Evolutionary conservation across 2,888 invertebrate species (phyloP), one percentile per base, ranked within the genome.

Genomic region (Willowsia nigromaculata): DNA sequence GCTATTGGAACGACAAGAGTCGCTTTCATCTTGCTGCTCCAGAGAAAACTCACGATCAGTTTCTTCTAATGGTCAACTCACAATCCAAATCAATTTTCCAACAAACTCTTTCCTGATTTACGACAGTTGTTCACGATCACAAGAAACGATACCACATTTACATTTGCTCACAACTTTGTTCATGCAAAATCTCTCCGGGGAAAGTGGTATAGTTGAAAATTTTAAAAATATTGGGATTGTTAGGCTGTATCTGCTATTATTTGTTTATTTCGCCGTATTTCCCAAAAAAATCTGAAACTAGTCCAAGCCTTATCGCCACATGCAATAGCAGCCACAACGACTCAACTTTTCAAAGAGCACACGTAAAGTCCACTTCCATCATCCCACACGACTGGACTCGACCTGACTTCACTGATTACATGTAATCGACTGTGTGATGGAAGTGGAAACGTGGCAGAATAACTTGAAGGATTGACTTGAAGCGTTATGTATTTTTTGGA

Each of bases 331-430:
- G 3, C 22, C 25, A 18, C 62, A 62, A 74, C 22, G 33, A 22
- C 30, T 78, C 53, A 78, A 78, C n/a, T n/a, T 22, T 37, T 11
- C 33, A n/a, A 22, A 37, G 22, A 37, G 22, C 40, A 85, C 76
- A 59, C 43, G 50, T 25, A 25, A 37, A 85, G 74, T 85, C 50
- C 62, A 37, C 33, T 27, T 85, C 59, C 71, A 68, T 59, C 82
- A 71, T 27, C 22, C 30, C 53, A 30, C 30, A 7, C 76, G 18
- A 56, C 56, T 56, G 18, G 78, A 27, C 84, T 68, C 88, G 78
- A 89, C 71, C 80, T 80, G 78, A 71, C 84, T 89, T 68, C 85
- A 89, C 53, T 89, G 89, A 89, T 85, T 89, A 84, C 80, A 85
- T 47, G 84, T 56, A 89, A 85, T 68, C 80, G 85, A 89, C 85